These are phyloP conservation scores for Phainopepla nitens DNA, from an alignment of 2,113 vertebrate species.

Conservation along the genomic window DNA sequence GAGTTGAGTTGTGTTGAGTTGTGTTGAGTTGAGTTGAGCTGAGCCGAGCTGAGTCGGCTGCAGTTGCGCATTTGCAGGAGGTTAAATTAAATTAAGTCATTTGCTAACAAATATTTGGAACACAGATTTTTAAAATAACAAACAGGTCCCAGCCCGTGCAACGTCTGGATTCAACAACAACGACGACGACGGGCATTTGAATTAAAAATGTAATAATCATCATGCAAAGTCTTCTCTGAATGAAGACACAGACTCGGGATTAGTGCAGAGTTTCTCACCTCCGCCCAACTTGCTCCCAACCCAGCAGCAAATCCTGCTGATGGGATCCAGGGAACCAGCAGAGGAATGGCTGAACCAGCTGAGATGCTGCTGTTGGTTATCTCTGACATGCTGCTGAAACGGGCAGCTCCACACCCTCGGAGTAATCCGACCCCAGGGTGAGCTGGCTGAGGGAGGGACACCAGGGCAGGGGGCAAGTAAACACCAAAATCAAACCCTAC, in stretches of 20 bases:
- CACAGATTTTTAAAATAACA: neutral
- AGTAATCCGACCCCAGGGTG: fast-evolving
- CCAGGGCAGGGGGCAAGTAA: neutral
- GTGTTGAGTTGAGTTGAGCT: no score
- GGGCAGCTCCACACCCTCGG: neutral
- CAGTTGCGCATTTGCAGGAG: neutral
- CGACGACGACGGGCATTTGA: neutral
- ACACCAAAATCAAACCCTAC: neutral
- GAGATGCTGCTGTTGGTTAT: neutral
- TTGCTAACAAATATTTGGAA: neutral
- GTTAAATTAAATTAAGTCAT: neutral
- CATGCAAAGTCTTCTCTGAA: neutral
- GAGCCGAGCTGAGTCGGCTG: neutral
- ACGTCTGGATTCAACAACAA: neutral
- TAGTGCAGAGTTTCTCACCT: neutral
- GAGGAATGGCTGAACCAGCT: neutral
- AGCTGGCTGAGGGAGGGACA: neutral
- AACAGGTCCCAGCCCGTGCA: neutral
- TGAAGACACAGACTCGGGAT: neutral
- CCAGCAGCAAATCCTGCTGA: neutral
- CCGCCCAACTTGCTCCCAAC: neutral
- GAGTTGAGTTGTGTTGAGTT: neutral
- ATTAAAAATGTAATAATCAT: neutral
- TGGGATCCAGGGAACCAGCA: neutral
- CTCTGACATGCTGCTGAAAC: neutral